Conservation (phyloP, 2,797 vertebrate species). For the Taenioides sp. region DNA sequence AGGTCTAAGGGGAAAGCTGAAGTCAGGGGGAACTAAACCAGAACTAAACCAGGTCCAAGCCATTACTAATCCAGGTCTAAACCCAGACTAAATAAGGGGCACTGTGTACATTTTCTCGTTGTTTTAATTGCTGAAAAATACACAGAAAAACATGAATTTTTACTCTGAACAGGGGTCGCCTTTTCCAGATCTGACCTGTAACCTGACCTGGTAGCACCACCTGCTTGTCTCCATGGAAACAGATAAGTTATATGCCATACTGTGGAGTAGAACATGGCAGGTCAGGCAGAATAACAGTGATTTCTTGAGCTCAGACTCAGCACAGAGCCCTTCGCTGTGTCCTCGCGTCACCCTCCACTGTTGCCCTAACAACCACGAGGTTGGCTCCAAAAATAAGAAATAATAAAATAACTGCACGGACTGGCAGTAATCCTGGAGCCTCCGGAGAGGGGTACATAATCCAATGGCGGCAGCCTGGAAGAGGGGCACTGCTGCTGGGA, state of each 20-base stretch:
- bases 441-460: neutral
- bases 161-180: no score
- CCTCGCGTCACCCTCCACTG: neutral
- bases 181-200: no score
- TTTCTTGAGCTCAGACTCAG: neutral
- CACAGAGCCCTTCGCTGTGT: neutral
- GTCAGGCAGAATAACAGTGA: neutral
- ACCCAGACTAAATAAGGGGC: neutral
- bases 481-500: neutral
- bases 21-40: no score
- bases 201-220: no score
- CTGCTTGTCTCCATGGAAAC: neutral
- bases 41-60: no score
- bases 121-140: no score
- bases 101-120: neutral
- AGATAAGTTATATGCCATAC: neutral
- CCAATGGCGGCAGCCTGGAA: neutral
- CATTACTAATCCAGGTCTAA: no score
- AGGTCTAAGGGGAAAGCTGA: no score
- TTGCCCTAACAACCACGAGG: neutral
- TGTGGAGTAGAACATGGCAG: neutral
- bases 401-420: constrained; percentile 1
- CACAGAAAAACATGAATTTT: no score
- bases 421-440: neutral
- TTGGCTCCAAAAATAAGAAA: constrained; percentile 2